Conservation (phyloP, 23 tunicate species). For the Trididemnum miniatum region DNA sequence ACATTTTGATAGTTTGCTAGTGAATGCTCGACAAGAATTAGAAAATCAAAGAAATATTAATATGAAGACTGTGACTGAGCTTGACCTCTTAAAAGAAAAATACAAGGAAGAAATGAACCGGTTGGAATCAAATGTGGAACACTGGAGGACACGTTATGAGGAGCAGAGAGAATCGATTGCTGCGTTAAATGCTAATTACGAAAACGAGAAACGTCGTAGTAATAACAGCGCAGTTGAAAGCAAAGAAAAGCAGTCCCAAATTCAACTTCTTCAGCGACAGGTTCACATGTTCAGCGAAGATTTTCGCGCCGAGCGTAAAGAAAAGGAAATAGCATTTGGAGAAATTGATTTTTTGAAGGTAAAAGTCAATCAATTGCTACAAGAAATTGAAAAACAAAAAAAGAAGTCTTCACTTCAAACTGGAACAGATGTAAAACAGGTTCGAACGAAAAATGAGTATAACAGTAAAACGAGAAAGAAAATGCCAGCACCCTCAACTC, state of each 20-base stretch:
- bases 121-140: slow-evolving; percentile 38
- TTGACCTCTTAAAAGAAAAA: slow-evolving; percentile 23
- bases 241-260: slow-evolving; percentile 69
- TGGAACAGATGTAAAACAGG: neutral
- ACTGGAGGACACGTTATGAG: slow-evolving; percentile 54
- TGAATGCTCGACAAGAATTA: slow-evolving; percentile 59
- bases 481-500: neutral
- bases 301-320: slow-evolving; percentile 52
- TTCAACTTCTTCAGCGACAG: slow-evolving; percentile 46
- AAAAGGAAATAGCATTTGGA: slow-evolving; percentile 32
- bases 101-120: slow-evolving; percentile 19
- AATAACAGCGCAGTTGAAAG: slow-evolving; percentile 22
- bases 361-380: slow-evolving; percentile 36
- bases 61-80: slow-evolving; percentile 23
- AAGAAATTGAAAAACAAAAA: slow-evolving; percentile 10
- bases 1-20: slow-evolving; percentile 56
- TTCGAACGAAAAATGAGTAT: neutral
- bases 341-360: slow-evolving; percentile 38
- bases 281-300: slow-evolving; percentile 57
- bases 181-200: slow-evolving; percentile 41
- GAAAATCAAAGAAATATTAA: slow-evolving; percentile 34
- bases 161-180: slow-evolving; percentile 44
- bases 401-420: neutral
- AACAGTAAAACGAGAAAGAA: neutral
- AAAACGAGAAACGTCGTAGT: slow-evolving; percentile 46